Base-by-base conservation (phyloP, 1,140 invertebrate species). In the Danaus plexippus region DNA sequence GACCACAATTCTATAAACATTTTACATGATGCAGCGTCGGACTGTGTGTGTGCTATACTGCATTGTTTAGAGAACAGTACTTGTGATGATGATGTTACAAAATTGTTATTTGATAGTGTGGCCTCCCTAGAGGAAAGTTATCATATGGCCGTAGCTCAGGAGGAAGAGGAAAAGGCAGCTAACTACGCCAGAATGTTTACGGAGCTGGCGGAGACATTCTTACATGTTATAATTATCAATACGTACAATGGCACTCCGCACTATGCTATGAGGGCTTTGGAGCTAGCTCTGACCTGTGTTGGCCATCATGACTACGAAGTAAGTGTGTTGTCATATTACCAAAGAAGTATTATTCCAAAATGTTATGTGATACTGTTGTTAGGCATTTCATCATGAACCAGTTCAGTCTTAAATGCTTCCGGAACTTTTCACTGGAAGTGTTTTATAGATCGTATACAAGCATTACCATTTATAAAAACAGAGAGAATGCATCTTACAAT, bases 221-320 rank as follows among this genome's bases (percentile, higher is more conserved):
- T 99, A 63, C 91, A 94, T 54, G 92, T 93, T 71, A 96, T 99
- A 66, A 88, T 98, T 9, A 87, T 89, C 47, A 78, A 85, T 61
- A 87, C 85, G 61, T 74, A 81, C 15, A 87, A 87, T 63, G 87
- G 90, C 44, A 75, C 84, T 47, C 90, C 90, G 15, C 93, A 95
- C 88, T 95, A 96, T 83, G 93, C 95, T 32, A 89, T 98, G 42
- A 93, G 94, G 79, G 92, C 94, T 10, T 87, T 99, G 52, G 96
- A 99, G 78, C 88, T 98, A 68, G 92, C 98, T 40, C 87, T 99
- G 9, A 92, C 94, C 9, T 98, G 97, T 88, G 95, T 96, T 43
- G 96, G 96, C 0, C 97, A 99, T 89, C 96, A 98, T 85, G 97
- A 99, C 85, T 99, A 98, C 89, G 97, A 98, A 92, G 94, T 85